Evolutionary conservation across 2,797 vertebrate species (phyloP).

Genomic region (Microctenopoma lineatum): DNA sequence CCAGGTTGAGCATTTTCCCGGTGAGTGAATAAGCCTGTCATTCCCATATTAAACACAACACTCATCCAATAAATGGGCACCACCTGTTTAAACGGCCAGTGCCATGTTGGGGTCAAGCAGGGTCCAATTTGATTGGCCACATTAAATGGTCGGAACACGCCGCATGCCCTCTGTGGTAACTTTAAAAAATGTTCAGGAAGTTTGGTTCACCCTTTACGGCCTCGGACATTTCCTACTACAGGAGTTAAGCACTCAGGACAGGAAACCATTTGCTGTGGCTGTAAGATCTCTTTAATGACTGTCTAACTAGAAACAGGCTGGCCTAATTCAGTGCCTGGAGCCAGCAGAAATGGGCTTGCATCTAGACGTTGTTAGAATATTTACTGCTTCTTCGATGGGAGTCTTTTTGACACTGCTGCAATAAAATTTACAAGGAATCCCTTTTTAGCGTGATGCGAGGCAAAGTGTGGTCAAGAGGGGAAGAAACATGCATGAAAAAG

Average conservation of each 20-base stretch:
- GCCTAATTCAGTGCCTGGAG: slow-evolving; percentile 93
- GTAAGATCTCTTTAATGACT: slow-evolving; percentile 99
- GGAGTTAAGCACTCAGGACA: slow-evolving; percentile 97
- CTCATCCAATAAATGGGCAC: slow-evolving; percentile 82
- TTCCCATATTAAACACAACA: slow-evolving; percentile 72
- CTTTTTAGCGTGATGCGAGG: slow-evolving; percentile 82
- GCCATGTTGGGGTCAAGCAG: slow-evolving; percentile 81
- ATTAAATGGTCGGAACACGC: slow-evolving; percentile 80
- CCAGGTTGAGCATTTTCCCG: slow-evolving; percentile 62
- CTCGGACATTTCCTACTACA: slow-evolving; percentile 93
- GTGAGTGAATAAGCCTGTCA: slow-evolving; percentile 69
- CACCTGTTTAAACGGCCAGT: slow-evolving; percentile 85
- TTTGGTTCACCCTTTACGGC: slow-evolving; percentile 90
- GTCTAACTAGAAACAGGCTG: slow-evolving; percentile 98
- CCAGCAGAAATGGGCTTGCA: slow-evolving; percentile 91
- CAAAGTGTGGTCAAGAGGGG: slow-evolving; percentile 80
- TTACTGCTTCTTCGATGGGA: slow-evolving; percentile 93
- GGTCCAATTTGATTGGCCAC: slow-evolving; percentile 82
- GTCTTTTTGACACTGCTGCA: slow-evolving; percentile 93
- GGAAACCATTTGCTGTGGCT: slow-evolving; percentile 96
- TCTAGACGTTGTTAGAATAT: slow-evolving; percentile 95
- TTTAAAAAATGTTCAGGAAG: slow-evolving; percentile 96
- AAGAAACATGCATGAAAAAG: slow-evolving; percentile 69
- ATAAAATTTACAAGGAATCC: slow-evolving; percentile 93
- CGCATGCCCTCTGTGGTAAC: slow-evolving; percentile 86